Percentiles rank a stretch among this genome's conserved stretches.
Conservation (phyloP, 2,113 vertebrate species). For the Tauraco erythrolophus region DNA sequence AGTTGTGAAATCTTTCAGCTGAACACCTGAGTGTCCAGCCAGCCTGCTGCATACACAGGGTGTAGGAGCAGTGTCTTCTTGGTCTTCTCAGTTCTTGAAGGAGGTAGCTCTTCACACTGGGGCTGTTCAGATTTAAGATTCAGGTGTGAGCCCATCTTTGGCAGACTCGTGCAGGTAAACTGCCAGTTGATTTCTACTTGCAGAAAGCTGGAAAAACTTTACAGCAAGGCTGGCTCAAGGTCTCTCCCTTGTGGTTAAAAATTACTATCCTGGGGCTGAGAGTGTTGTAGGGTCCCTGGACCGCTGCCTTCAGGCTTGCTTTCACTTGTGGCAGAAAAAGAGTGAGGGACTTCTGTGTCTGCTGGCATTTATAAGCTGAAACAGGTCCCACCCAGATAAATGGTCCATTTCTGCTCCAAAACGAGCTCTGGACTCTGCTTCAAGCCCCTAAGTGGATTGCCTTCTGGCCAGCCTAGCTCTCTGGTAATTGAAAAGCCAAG, state of each 20-base stretch:
- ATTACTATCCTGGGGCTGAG: not conserved
- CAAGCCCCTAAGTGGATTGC: slow-evolving; percentile 68
- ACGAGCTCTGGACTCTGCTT: not conserved
- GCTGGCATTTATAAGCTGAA: slow-evolving; percentile 1
- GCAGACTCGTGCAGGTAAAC: not conserved
- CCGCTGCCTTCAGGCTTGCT: not conserved
- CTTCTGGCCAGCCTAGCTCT: slow-evolving; percentile 15
- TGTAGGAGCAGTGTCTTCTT: not conserved
- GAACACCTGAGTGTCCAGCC: not conserved
- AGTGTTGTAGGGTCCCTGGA: not conserved
- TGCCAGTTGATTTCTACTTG: not conserved
- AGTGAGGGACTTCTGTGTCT: not conserved
- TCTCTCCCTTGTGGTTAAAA: slow-evolving; percentile 58
- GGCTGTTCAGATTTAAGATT: not conserved
- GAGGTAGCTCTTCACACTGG: not conserved
- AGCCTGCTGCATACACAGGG: not conserved
- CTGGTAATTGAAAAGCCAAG: not conserved
- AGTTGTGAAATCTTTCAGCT: not conserved
- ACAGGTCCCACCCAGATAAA: slow-evolving; percentile 18
- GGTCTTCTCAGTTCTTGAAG: not conserved
- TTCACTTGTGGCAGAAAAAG: not conserved
- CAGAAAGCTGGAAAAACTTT: slow-evolving; percentile 17
- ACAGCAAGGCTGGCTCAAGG: not conserved
- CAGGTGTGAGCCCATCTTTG: not conserved
- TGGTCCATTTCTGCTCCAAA: not conserved